Conservation (phyloP, 2,888 invertebrate species). For the Steinernema hermaphroditum region DNA sequence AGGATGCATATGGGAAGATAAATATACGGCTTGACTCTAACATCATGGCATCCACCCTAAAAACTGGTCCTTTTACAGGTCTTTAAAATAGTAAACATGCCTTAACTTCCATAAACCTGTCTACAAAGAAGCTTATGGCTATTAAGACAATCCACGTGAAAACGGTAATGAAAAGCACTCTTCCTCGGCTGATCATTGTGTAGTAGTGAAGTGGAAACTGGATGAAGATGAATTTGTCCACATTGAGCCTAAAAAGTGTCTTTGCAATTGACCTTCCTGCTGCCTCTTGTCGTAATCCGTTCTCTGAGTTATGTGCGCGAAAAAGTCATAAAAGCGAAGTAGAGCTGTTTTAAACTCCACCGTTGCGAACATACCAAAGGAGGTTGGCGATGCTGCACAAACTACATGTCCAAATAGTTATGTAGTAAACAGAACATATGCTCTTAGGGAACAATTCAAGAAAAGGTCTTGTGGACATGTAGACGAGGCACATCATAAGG, state of each 20-base stretch:
- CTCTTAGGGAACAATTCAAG: slow-evolving; percentile 46
- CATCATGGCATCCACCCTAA: slow-evolving; percentile 47
- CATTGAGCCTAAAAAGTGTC: slow-evolving; percentile 51
- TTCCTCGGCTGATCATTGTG: slow-evolving; percentile 53
- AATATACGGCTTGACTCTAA: slow-evolving; percentile 40
- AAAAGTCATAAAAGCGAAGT: background rate
- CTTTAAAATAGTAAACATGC: too few species aligned
- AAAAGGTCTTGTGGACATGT: slow-evolving; percentile 62
- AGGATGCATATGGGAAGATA: slow-evolving; percentile 49
- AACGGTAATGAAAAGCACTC: slow-evolving; percentile 50
- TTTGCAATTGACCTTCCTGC: background rate
- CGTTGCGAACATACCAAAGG: slow-evolving; percentile 50
- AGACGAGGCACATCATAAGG: slow-evolving; percentile 60
- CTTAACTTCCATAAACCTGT: slow-evolving; percentile 49
- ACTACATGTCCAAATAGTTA: slow-evolving; percentile 62
- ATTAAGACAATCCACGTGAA: slow-evolving; percentile 55
- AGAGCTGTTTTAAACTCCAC: slow-evolving; percentile 1
- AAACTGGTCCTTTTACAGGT: too few species aligned
- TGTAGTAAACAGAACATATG: slow-evolving; percentile 61
- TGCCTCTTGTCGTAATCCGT: background rate
- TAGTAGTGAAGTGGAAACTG: slow-evolving; percentile 65
- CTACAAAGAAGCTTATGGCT: slow-evolving; percentile 46
- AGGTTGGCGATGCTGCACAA: slow-evolving; percentile 63
- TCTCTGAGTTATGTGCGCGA: background rate
- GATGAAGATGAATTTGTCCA: slow-evolving; percentile 63